phyloP scores from a whole-genome alignment of 2,113 vertebrate species.

The Aptenodytes patagonicus region DNA sequence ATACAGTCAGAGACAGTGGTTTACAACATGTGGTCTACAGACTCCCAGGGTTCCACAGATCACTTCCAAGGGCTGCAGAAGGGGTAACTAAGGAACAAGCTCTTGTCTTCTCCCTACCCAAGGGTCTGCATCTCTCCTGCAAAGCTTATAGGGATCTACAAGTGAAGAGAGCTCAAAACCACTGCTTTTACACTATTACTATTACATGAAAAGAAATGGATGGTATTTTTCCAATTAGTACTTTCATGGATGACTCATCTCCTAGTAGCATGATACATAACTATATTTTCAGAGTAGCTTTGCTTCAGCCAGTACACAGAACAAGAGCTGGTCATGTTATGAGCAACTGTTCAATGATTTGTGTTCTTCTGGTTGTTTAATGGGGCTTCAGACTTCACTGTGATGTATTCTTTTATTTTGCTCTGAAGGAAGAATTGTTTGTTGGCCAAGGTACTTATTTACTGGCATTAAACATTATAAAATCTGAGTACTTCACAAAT shows the following conservation, averaged over 20 bases:
- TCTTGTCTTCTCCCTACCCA: neutral
- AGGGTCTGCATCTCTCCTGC: neutral
- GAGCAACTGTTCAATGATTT: neutral
- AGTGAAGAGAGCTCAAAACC: neutral
- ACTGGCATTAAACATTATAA: neutral
- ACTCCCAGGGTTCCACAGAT: neutral
- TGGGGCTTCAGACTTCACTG: neutral
- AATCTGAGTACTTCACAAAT: neutral
- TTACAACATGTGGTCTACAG: neutral
- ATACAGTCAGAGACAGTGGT: neutral
- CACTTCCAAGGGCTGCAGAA: neutral
- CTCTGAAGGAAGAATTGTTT: neutral
- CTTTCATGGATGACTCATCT: neutral
- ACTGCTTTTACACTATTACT: neutral
- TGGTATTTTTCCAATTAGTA: neutral
- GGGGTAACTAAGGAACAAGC: neutral
- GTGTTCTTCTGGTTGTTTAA: neutral
- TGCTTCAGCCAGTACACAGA: neutral
- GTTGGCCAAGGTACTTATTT: neutral
- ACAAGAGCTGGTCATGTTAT: neutral
- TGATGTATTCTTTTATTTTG: neutral
- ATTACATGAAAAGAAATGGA: neutral
- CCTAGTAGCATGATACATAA: neutral
- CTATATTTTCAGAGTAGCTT: neutral
- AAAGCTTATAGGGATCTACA: neutral